Evolutionary conservation across 2,113 vertebrate species (phyloP), one percentile per base, ranked within the genome.

Genomic region (Thryonomys swinderianus): DNA sequence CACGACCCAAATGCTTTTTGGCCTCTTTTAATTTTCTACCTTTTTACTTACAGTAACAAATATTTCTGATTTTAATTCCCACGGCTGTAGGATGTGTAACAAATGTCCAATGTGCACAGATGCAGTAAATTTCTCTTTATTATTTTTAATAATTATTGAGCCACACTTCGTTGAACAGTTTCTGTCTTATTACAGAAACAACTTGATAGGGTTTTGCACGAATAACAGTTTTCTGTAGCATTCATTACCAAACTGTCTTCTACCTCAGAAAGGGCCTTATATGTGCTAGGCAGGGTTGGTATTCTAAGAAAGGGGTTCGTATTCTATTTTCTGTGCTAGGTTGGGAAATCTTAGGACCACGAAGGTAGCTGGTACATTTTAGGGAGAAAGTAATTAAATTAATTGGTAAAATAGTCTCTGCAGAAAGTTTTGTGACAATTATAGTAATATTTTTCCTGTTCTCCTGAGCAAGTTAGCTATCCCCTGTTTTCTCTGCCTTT

Each of bases 81-180:
- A 85, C 0, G 27, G n/a, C 53, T 59, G 12, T 78, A 16, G 9
- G 37, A 61, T 85, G n/a, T 90, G 69, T 85, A 87, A 67, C 59
- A 64, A 97, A 96, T 93, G 64, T 55, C 83, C 42, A 45, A 1
- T 57, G 66, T 34, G 42, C 78, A 93, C 25, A 82, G 57, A 88
- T 69, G 53, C 76, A 82, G 71, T 93, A 32, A n/a, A 57, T 92
- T 91, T 94, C 53, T 61, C 20, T 93, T 83, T 64, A 87, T 92
- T 91, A 74, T 85, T 90, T 18, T 82, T 95, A 88, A 93, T 97
- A 97, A 92, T 82, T 93, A 66, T 95, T 84, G 81, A 88, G 79
- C 78, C 71, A 90, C 81, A 87, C 93, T 85, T 96, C 55, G 78
- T 93, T 94, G 92, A 96, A 20, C 30, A 78, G 51, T 66, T 30